Conservation (phyloP, 2,113 vertebrate genomes). For the Amblyornis subalaris region DNA sequence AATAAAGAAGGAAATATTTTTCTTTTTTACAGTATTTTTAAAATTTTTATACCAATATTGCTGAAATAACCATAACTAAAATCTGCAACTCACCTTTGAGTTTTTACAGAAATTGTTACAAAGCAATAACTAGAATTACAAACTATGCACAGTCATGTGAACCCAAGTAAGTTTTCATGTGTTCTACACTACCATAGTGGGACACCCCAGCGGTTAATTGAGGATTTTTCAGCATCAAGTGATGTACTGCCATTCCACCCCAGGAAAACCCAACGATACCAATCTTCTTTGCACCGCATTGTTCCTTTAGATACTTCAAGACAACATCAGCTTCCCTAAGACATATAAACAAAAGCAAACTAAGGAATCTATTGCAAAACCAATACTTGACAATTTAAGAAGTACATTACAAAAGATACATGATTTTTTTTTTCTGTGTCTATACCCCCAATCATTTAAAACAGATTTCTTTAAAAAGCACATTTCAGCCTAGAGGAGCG, state of each 20-base stretch:
- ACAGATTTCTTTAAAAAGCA: neutral
- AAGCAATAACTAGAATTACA: neutral
- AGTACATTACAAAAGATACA: neutral
- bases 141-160: neutral
- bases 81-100: neutral
- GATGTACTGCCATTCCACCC: conserved; percentile 86
- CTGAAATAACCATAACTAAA: neutral
- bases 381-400: neutral
- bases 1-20: neutral
- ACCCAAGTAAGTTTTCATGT: neutral
- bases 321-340: conserved; percentile 82
- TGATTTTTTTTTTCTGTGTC: neutral
- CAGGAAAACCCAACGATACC: conserved; percentile 91
- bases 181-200: conserved; percentile 80
- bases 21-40: neutral
- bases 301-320: conserved; percentile 81
- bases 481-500: neutral
- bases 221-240: conserved; percentile 80
- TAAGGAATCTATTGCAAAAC: neutral
- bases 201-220: conserved; percentile 86
- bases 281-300: conserved; percentile 74
- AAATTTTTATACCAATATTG: neutral
- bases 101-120: neutral
- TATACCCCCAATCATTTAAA: neutral
- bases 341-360: conserved; percentile 37